Conservation (phyloP, 2,888 invertebrate species). For the Temnothorax unifasciatus region DNA sequence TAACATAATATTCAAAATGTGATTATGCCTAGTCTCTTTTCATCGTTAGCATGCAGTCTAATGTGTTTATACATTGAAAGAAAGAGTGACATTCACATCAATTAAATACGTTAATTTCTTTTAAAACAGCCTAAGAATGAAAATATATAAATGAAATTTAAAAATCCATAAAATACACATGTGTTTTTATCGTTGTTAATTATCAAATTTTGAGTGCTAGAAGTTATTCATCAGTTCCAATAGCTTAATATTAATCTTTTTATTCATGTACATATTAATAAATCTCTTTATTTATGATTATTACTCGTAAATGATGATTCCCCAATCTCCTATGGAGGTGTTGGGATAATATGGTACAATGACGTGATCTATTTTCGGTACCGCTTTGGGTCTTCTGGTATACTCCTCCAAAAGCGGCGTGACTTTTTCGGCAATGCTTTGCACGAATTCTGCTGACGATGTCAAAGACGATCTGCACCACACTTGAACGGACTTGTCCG, state of each 20-base stretch:
- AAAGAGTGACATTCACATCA: background rate
- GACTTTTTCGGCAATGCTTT: background rate
- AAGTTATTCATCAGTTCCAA: too few species aligned
- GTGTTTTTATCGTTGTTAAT: too few species aligned
- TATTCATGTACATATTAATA: too few species aligned
- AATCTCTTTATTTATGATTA: background rate
- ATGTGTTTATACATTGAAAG: too few species aligned
- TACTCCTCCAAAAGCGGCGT: background rate
- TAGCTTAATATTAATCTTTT: too few species aligned
- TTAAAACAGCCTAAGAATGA: background rate
- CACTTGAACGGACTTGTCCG: background rate
- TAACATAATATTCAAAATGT: too few species aligned
- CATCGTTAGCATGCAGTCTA: too few species aligned
- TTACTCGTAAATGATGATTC: slow-evolving; percentile 40
- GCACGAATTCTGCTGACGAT: background rate
- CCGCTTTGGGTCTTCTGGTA: background rate
- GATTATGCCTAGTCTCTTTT: too few species aligned
- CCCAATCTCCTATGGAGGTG: slow-evolving; percentile 19
- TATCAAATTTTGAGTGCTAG: too few species aligned
- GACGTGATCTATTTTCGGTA: slow-evolving; percentile 37
- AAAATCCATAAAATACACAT: background rate
- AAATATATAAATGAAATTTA: background rate
- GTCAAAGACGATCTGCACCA: slow-evolving; percentile 13
- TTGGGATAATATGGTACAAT: background rate
- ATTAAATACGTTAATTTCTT: background rate